Conservation (phyloP, 2,113 vertebrate genomes). For the Bagarius yarrelli region DNA sequence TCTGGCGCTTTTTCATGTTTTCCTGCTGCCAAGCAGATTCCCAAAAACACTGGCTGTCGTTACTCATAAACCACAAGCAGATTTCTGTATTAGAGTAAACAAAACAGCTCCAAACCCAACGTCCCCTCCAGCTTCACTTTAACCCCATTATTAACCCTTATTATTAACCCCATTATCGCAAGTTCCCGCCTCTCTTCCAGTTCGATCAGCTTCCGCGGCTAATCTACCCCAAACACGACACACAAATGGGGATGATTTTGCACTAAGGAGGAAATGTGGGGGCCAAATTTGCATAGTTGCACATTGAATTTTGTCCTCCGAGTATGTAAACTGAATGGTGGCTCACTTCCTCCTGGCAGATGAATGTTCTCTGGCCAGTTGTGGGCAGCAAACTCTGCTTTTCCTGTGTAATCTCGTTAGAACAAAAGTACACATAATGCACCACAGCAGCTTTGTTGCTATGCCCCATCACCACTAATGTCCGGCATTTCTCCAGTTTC, state of each 20-base stretch:
- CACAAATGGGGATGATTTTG: not conserved
- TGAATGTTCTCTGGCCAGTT: not conserved
- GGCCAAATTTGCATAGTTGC: slow-evolving; percentile 4
- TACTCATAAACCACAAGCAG: slow-evolving; percentile 17
- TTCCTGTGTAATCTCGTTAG: slow-evolving; percentile 26
- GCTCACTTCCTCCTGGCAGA: not conserved
- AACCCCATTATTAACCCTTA: not conserved
- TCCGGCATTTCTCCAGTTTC: slow-evolving; percentile 15
- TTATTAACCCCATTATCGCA: too few species aligned
- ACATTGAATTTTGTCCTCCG: slow-evolving; percentile 18
- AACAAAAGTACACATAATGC: slow-evolving; percentile 27
- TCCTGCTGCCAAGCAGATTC: slow-evolving; percentile 4
- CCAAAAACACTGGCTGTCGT: slow-evolving; percentile 2
- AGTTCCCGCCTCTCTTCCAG: too few species aligned
- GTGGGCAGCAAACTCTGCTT: slow-evolving; percentile 6
- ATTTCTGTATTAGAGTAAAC: not conserved
- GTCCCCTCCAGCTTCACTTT: not conserved
- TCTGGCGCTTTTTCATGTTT: not conserved
- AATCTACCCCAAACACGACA: not conserved
- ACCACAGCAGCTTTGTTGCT: not conserved
- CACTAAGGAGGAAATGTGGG: slow-evolving; percentile 1
- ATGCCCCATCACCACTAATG: slow-evolving; percentile 20
- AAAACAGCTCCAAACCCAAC: not conserved
- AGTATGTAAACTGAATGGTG: slow-evolving; percentile 13
- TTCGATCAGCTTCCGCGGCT: too few species aligned